phyloP scores from a whole-genome alignment of 2,113 vertebrate genomes.

The Pollimyrus isidori region DNA sequence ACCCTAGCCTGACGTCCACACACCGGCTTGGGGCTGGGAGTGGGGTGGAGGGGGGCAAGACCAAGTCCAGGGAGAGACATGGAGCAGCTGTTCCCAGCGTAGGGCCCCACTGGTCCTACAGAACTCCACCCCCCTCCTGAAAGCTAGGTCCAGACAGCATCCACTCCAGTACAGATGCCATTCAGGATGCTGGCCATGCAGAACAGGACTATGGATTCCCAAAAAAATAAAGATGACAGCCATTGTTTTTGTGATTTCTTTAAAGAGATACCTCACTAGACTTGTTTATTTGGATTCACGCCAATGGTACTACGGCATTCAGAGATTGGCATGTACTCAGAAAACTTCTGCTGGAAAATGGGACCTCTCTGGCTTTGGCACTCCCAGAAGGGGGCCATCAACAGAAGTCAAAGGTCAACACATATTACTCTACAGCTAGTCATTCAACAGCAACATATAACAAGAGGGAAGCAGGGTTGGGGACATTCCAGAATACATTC shows the following conservation, averaged over 20 bases:
- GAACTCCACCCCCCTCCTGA: not conserved
- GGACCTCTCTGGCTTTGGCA: not conserved
- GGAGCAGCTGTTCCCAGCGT: not conserved
- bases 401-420: constrained; percentile 4
- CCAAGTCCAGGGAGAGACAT: not conserved
- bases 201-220: not conserved
- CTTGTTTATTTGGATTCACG: not conserved
- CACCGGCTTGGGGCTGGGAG: not conserved
- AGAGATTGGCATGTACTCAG: not conserved
- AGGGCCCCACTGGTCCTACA: not conserved
- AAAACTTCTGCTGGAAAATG: not conserved
- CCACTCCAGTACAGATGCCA: not conserved
- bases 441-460: not conserved
- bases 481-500: too few species aligned
- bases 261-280: not conserved
- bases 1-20: constrained; percentile 22
- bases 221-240: not conserved
- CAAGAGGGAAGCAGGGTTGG: not conserved
- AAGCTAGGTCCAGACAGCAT: not conserved
- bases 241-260: not conserved
- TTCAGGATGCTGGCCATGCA: not conserved
- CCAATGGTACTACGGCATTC: too few species aligned
- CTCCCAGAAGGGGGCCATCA: not conserved
- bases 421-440: not conserved
- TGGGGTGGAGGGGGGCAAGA: constrained; percentile 30